Base-by-base conservation (phyloP, 2,113 vertebrate genomes). In the Stomatorhinus ivindoensis region DNA sequence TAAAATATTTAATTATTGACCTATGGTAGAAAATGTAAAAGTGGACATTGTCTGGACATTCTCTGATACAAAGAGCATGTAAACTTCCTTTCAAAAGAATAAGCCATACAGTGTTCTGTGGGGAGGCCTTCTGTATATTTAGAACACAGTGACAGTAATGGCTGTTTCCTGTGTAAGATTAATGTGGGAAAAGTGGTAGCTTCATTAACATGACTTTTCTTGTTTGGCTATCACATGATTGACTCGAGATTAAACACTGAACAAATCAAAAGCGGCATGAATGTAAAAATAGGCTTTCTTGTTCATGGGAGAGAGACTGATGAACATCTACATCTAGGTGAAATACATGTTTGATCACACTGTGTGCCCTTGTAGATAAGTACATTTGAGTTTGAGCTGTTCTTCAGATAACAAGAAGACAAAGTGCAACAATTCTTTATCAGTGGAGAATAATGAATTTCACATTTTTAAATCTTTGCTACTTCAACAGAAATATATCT, bases 401-500 rank as follows among this genome's bases (percentile, higher is more conserved):
- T 82, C 35, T 44, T 44, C 42, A 44, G 76, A 82, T 82, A 82
- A 82, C 39, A 82, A 44, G 42, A 82, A 82, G 35, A 44, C 76
- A 82, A 82, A 82, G 76, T 39, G 39, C 76, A 82, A 82, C 44
- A 82, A 82, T 82, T 21, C 42, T 82, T 44, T 42, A 82, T 82
- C 76, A 82, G 39, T 82, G 5, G 31, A 82, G 31, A 82, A 82
- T 82, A 82, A 82, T 42, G 76, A 82, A 82, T 82, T 82, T 82
- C 42, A 19, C 42, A 82, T 82, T 44, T 82, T 42, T 44, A 42
- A 82, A 44, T 44, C 31, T 44, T 44, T 82, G 42, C 76, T 44
- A 39, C 39, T 82, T 44, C 39, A 15, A 44, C 76, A 44, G 35
- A 82, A 39, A 82, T 82, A 44, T 19, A 82, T 24, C 76, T 42